phyloP scores from a whole-genome alignment of 1,140 invertebrate species.

The Popillia japonica region DNA sequence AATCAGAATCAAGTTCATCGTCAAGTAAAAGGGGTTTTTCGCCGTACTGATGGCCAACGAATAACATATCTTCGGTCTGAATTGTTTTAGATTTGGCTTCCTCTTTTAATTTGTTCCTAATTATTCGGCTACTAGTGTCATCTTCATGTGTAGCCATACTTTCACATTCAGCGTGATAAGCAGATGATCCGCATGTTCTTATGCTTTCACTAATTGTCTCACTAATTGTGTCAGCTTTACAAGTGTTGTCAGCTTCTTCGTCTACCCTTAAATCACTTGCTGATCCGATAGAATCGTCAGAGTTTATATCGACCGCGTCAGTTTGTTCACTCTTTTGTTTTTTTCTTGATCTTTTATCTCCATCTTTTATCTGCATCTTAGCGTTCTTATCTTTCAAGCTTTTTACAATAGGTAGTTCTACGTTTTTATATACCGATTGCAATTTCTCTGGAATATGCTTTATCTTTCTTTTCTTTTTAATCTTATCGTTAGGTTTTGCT shows the following conservation, averaged over 20 bases:
- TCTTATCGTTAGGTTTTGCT: slow-evolving; percentile 51
- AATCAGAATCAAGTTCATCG: slow-evolving; percentile 78
- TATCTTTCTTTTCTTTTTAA: slow-evolving; percentile 54
- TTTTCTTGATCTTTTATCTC: slow-evolving; percentile 49
- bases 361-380: too few species aligned
- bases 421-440: slow-evolving; percentile 59
- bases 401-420: slow-evolving; percentile 61
- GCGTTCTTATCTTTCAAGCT: slow-evolving; percentile 57
- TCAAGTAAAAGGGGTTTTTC: slow-evolving; percentile 80
- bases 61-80: slow-evolving; percentile 62
- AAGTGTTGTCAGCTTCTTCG: slow-evolving; percentile 57
- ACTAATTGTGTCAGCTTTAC: slow-evolving; percentile 60
- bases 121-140: slow-evolving; percentile 62
- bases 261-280: slow-evolving; percentile 72
- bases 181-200: slow-evolving; percentile 72
- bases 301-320: slow-evolving; percentile 60
- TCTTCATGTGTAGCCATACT: slow-evolving; percentile 72
- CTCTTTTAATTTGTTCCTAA: slow-evolving; percentile 57
- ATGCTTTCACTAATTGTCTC: slow-evolving; percentile 75
- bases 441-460: slow-evolving; percentile 51
- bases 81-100: slow-evolving; percentile 52
- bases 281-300: slow-evolving; percentile 78
- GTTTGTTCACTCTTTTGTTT: slow-evolving; percentile 48
- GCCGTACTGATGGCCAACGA: slow-evolving; percentile 82
- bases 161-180: slow-evolving; percentile 77